These are phyloP conservation scores for Watsonalla cultraria DNA, from an alignment of 2,888 invertebrate species.

Conservation along the genomic window DNA sequence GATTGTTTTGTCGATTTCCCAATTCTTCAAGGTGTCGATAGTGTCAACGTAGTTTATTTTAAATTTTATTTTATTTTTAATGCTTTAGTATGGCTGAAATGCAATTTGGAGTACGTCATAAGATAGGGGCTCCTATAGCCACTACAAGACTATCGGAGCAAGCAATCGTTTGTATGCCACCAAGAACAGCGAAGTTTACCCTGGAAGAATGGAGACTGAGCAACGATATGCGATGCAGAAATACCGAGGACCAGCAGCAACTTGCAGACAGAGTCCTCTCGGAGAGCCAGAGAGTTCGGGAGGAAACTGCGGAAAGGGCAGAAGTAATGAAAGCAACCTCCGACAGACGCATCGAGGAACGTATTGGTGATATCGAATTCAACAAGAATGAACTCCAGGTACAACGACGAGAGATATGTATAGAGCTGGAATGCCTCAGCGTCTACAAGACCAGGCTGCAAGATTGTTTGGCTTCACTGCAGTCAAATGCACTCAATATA, in stretches of 20 bases:
- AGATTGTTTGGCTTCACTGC: conserved; percentile 85
- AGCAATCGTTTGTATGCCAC: conserved; percentile 67
- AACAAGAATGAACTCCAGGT: conserved; percentile 86
- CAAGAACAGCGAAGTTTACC: conserved; percentile 79
- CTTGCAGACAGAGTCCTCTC: conserved; percentile 87
- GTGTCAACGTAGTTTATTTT: conserved; percentile 2
- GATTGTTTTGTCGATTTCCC: not conserved
- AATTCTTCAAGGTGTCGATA: not conserved
- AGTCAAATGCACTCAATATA: conserved; percentile 81
- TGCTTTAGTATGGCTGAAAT: conserved; percentile 40
- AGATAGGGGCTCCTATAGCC: conserved; percentile 62
- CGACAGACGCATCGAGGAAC: conserved; percentile 87
- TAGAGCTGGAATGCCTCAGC: conserved; percentile 87
- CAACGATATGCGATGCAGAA: conserved; percentile 82
- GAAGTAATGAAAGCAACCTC: conserved; percentile 87
- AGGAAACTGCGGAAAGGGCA: conserved; percentile 84
- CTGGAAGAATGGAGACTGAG: conserved; percentile 86
- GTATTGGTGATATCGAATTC: conserved; percentile 89
- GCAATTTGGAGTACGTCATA: conserved; percentile 61
- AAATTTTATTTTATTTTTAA: conserved; percentile 9
- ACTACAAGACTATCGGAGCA: conserved; percentile 64
- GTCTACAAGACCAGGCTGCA: conserved; percentile 87
- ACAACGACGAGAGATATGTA: conserved; percentile 85
- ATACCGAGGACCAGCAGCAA: conserved; percentile 89
- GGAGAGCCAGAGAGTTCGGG: conserved; percentile 81